Evolutionary conservation across 2,113 vertebrate species (phyloP).

Genomic region (Gobius niger): DNA sequence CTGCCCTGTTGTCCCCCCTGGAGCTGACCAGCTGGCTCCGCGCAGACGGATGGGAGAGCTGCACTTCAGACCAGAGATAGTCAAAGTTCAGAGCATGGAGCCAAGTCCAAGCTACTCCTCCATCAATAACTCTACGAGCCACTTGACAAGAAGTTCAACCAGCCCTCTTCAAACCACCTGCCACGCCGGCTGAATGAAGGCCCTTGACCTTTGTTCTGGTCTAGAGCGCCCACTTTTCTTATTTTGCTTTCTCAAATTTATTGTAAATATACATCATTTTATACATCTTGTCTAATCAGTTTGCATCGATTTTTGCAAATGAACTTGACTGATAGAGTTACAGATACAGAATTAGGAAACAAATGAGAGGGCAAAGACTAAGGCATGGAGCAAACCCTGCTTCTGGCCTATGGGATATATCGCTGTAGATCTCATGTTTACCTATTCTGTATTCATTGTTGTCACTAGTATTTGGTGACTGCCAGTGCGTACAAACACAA

Average conservation of each 20-base stretch:
- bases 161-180: slow-evolving; percentile 20
- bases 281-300: neutral
- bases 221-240: slow-evolving; percentile 17
- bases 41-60: slow-evolving; percentile 52
- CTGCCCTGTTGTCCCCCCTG: slow-evolving; percentile 68
- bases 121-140: slow-evolving; percentile 43
- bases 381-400: no score
- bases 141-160: slow-evolving; percentile 20
- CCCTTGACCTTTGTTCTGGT: slow-evolving; percentile 2
- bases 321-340: no score
- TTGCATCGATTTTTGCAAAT: no score
- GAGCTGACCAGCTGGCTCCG: slow-evolving; percentile 71
- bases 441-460: no score
- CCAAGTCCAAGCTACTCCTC: slow-evolving; percentile 30
- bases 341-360: no score
- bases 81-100: slow-evolving; percentile 56
- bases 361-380: neutral
- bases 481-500: slow-evolving; percentile 25
- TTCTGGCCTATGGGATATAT: no score
- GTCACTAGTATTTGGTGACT: slow-evolving; percentile 14
- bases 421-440: no score
- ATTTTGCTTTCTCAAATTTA: neutral
- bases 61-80: slow-evolving; percentile 62
- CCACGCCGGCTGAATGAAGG: slow-evolving; percentile 13
- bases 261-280: neutral